Evolutionary conservation across 2,888 invertebrate species (phyloP).

Genomic region (Linyphia triangularis): DNA sequence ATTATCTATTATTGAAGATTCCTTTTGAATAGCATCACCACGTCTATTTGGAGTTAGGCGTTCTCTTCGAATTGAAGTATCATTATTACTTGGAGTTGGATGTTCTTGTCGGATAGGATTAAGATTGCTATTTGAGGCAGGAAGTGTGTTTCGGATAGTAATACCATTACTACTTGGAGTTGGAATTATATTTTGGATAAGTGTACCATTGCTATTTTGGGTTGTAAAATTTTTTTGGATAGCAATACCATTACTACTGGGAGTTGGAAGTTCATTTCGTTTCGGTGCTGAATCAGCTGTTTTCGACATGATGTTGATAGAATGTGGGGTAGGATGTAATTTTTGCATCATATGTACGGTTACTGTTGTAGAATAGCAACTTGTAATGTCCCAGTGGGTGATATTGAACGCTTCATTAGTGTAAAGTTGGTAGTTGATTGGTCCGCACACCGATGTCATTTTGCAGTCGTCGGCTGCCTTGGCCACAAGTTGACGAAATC

Average conservation of each 20-base stretch:
- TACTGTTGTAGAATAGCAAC: constrained; percentile 31
- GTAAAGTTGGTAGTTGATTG: constrained; percentile 9
- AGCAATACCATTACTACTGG: neutral
- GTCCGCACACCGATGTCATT: constrained; percentile 7
- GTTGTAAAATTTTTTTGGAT: neutral
- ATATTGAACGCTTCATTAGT: neutral
- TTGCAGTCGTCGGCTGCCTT: neutral
- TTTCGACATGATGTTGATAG: neutral
- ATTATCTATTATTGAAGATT: too few species aligned
- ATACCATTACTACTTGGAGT: too few species aligned
- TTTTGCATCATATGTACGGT: constrained; percentile 36
- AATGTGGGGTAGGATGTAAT: neutral
- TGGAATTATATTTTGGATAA: neutral
- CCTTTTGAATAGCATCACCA: too few species aligned
- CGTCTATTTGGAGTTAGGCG: too few species aligned
- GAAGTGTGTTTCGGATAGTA: too few species aligned
- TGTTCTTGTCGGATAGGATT: too few species aligned
- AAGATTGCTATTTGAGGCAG: too few species aligned
- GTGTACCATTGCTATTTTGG: neutral
- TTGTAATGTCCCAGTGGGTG: neutral
- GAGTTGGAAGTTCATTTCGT: neutral
- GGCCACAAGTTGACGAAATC: constrained; percentile 17
- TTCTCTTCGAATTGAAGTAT: too few species aligned
- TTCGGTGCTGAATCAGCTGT: too few species aligned
- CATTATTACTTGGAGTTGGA: too few species aligned